Evolutionary conservation across 2,888 invertebrate species (phyloP), one percentile per base, ranked within the genome.

Genomic region (Listrodromus nycthemerus): DNA sequence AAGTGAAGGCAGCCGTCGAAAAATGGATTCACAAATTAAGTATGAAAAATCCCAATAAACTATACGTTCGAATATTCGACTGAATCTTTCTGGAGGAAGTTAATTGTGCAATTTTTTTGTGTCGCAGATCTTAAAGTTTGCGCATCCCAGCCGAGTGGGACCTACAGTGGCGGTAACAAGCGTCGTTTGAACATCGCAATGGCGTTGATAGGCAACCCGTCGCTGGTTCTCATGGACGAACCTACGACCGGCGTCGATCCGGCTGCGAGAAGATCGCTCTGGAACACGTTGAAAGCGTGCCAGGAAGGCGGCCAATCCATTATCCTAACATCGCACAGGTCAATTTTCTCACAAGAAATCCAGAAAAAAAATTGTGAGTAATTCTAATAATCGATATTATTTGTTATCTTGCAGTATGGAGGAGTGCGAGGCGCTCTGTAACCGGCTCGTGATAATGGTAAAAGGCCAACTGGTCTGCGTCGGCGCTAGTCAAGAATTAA

Each of bases 361-460:
- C 10, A 10, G 8, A 37, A 10, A 10, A 37, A 37, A 33, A 33
- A 33, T 21, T 7, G 21, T 58, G 0, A 58, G 4, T 55, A 58
- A 58, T 27, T 24, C 10, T 5, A 3, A 1, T 27, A n/a, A 13
- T 4, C 13, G 13, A 1, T 27, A n/a, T 24, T 4, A 1, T 5
- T 30, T 33, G 65, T 37, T 80, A 83, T 83, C 74, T 33, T 33
- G 16, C 90, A 97, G 97, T 90, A 97, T 98, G 97, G 97, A 97
- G 92, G 97, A 98, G 94, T 97, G 97, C 94, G 97, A 97, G 91
- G 96, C 96, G 45, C 94, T 97, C 27, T 97, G 97, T 92, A 95
- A 95, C 71, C 95, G 97, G 81, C 93, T 98, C 86, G 97, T 96
- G 1, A 97, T 98, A 82, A 96, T 98, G 97, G 95, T 96, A 0